Conservation (phyloP, 2,797 vertebrate species). For the Sebastes dallii region DNA sequence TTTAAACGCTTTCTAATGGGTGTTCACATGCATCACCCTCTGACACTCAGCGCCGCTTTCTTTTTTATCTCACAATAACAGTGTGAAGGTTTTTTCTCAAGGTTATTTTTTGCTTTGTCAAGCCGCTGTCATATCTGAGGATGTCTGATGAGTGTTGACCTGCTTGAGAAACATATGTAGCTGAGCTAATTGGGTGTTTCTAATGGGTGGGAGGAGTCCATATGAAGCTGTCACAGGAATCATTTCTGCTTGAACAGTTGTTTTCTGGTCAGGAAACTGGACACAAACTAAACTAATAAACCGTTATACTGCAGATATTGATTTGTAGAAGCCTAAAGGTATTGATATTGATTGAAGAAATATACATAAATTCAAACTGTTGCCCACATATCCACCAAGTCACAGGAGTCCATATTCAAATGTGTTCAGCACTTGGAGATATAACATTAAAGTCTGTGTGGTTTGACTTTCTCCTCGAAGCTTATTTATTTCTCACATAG, state of each 20-base stretch:
- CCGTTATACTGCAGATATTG: neutral
- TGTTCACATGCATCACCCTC: conserved; percentile 44
- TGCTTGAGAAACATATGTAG: conserved; percentile 4
- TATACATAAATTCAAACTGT: neutral
- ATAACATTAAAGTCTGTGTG: neutral
- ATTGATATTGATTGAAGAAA: neutral
- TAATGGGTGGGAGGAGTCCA: neutral
- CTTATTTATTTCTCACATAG: neutral
- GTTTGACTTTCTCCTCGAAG: neutral
- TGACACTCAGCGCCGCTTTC: conserved; percentile 17
- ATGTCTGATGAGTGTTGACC: conserved; percentile 4
- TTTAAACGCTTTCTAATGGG: conserved; percentile 70
- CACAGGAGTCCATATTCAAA: neutral
- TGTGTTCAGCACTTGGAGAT: neutral
- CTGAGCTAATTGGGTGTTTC: conserved; percentile 20
- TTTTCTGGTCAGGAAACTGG: conserved; percentile 1
- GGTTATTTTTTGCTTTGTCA: conserved; percentile 30
- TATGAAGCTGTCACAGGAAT: conserved; percentile 1
- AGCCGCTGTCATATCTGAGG: conserved; percentile 27
- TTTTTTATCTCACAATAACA: conserved; percentile 28
- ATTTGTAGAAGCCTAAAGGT: neutral
- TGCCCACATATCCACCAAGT: neutral
- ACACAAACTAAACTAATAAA: neutral
- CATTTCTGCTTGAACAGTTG: neutral
- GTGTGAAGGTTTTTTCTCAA: conserved; percentile 35